Evolutionary conservation across 2,113 vertebrate genomes (phyloP).

Genomic region (Oostethus manadensis): DNA sequence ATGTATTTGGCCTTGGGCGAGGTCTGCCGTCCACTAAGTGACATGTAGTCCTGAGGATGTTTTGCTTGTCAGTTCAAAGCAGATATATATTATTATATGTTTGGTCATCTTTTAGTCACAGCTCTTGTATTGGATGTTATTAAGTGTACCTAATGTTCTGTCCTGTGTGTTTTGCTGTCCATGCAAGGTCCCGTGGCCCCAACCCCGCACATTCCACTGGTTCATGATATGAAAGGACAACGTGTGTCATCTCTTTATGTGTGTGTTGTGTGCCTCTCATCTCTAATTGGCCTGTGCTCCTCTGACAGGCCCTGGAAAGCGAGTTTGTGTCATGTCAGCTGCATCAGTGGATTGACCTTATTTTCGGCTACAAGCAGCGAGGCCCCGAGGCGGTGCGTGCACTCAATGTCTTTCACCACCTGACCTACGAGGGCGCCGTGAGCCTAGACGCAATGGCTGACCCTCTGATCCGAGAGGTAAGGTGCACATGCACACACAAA

Average conservation of each 20-base stretch:
- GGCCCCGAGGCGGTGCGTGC: constrained; percentile 93
- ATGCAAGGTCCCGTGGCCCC: constrained; percentile 5
- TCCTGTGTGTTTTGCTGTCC: constrained; percentile 2
- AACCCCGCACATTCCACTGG: background rate
- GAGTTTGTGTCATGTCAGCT: constrained; percentile 99
- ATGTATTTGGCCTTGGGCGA: no score
- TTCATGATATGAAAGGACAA: constrained; percentile 14
- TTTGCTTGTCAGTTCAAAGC: no score
- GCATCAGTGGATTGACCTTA: constrained; percentile 98
- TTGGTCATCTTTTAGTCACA: no score
- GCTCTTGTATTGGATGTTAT: background rate
- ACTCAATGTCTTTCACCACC: constrained; percentile 95
- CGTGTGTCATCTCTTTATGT: constrained; percentile 33
- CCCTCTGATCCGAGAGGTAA: constrained; percentile 87
- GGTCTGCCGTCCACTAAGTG: no score
- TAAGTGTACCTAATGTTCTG: background rate
- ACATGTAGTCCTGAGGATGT: no score
- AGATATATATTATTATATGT: no score
- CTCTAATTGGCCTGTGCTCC: constrained; percentile 63
- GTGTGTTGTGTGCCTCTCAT: constrained; percentile 39
- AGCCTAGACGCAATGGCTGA: constrained; percentile 89
- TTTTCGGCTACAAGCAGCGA: constrained; percentile 98
- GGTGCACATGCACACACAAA: constrained; percentile 24
- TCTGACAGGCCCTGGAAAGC: constrained; percentile 91
- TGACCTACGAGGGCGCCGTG: constrained; percentile 93